Conservation (phyloP, 2,113 vertebrate species). For the Thomomys bottae region DNA sequence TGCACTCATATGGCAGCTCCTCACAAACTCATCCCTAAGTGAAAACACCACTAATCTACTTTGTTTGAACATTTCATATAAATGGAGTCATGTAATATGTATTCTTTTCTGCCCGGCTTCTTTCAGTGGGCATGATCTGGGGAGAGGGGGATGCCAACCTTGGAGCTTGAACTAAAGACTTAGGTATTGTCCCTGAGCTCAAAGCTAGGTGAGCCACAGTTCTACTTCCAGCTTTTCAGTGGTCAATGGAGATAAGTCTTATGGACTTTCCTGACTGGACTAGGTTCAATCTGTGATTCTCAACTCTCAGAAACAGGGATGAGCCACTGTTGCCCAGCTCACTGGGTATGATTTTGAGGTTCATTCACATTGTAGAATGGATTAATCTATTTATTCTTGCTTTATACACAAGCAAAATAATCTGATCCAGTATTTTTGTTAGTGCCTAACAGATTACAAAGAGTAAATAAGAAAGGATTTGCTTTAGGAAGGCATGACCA, state of each 20-base stretch:
- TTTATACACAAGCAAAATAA: not conserved
- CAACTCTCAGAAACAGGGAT: no score
- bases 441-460: not conserved
- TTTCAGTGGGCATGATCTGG: not conserved
- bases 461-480: not conserved
- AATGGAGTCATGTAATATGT: not conserved
- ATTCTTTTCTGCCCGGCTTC: not conserved
- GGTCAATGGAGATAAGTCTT: no score
- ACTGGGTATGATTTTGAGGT: not conserved
- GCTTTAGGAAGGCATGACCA: not conserved
- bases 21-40: not conserved
- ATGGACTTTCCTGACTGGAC: no score
- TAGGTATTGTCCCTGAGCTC: no score
- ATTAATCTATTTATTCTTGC: conserved; percentile 19
- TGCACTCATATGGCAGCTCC: not conserved
- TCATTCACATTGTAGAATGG: not conserved
- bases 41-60: not conserved
- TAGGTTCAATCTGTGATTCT: no score
- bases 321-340: no score
- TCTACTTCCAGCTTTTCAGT: no score
- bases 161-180: no score
- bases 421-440: conserved; percentile 3
- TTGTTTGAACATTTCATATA: not conserved
- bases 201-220: no score
- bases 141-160: no score